Evolutionary conservation across 2,113 vertebrate species (phyloP).

Genomic region (Paradoxurus hermaphroditus): DNA sequence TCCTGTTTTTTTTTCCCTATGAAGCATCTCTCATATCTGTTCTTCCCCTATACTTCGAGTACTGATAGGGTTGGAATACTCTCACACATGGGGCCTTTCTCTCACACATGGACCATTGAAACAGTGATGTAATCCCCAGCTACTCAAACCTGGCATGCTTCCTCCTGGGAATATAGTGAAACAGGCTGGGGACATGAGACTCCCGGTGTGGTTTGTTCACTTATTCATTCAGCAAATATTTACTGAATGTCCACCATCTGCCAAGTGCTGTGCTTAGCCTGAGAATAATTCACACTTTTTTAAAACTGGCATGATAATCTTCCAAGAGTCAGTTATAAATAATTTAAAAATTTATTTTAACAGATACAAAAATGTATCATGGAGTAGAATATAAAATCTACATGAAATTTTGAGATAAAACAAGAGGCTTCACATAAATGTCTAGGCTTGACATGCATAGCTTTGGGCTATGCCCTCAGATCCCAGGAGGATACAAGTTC

Average conservation of each 20-base stretch:
- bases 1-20: background rate
- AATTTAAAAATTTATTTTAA: conserved; percentile 37
- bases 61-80: background rate
- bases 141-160: background rate
- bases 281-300: background rate
- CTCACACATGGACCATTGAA: background rate
- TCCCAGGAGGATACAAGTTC: background rate
- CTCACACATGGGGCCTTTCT: background rate
- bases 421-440: background rate
- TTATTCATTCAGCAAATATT: background rate
- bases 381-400: conserved; percentile 26
- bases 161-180: background rate
- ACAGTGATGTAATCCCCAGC: background rate
- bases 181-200: accelerated
- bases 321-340: background rate
- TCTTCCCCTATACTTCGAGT: background rate
- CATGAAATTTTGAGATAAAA: conserved; percentile 22
- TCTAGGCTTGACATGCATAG: background rate
- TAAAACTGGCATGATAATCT: background rate
- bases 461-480: background rate
- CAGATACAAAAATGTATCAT: background rate
- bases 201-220: background rate
- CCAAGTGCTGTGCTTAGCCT: background rate
- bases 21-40: background rate
- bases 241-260: background rate